phyloP scores from a whole-genome alignment of 2,888 invertebrate species.

The Zhuqinia jingwanae region DNA sequence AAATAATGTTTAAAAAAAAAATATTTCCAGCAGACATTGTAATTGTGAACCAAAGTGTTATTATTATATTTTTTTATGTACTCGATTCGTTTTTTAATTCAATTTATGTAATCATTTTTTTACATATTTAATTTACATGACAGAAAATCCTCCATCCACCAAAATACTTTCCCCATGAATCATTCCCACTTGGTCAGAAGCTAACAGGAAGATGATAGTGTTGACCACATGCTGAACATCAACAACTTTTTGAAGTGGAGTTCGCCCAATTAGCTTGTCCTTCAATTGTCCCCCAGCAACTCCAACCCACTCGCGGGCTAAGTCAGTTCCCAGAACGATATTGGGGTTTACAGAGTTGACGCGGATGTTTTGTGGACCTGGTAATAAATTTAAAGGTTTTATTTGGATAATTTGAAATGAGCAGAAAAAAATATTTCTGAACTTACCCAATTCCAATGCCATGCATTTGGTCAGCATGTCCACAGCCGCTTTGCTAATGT shows the following conservation, averaged over 20 bases:
- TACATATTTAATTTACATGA: slow-evolving; percentile 21
- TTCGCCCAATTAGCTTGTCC: slow-evolving; percentile 53
- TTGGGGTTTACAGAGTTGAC: slow-evolving; percentile 96
- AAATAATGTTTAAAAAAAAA: too few species aligned
- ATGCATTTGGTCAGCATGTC: slow-evolving; percentile 91
- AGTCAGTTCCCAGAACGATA: slow-evolving; percentile 85
- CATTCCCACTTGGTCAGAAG: slow-evolving; percentile 87
- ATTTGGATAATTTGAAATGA: not conserved
- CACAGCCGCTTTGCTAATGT: slow-evolving; percentile 88
- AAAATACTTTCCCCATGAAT: slow-evolving; percentile 89
- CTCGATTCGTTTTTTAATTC: too few species aligned
- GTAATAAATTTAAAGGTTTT: not conserved
- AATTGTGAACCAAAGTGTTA: too few species aligned
- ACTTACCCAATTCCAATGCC: slow-evolving; percentile 92
- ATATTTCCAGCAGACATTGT: too few species aligned
- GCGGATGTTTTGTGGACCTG: slow-evolving; percentile 85
- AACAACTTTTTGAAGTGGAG: slow-evolving; percentile 81
- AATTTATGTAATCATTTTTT: too few species aligned
- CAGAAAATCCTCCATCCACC: slow-evolving; percentile 89
- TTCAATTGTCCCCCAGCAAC: slow-evolving; percentile 37
- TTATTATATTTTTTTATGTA: too few species aligned
- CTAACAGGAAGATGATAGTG: slow-evolving; percentile 89
- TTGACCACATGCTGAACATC: slow-evolving; percentile 92
- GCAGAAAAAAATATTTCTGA: not conserved
- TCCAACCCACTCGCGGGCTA: slow-evolving; percentile 51